Evolutionary conservation across 2,888 invertebrate genomes (phyloP).

Genomic region (Willowsia nigromaculata): DNA sequence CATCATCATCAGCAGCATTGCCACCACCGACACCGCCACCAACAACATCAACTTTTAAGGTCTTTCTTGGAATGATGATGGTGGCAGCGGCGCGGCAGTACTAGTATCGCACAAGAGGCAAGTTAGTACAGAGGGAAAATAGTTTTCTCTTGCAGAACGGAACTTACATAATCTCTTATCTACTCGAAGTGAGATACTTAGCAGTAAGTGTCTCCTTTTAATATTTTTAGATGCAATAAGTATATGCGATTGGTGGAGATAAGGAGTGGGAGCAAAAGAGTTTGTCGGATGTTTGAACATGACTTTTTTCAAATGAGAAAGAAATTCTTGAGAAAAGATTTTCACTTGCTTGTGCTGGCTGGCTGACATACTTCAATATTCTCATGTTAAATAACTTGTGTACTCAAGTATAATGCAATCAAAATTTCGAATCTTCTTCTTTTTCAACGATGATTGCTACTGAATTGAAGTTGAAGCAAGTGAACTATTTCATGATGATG

Average conservation of each 20-base stretch:
- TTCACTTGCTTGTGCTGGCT: slow-evolving; percentile 34
- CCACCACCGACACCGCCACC: neutral
- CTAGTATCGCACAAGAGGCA: neutral
- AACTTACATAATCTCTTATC: slow-evolving; percentile 46
- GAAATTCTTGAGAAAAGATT: slow-evolving; percentile 52
- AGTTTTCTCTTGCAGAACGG: slow-evolving; percentile 39
- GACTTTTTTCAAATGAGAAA: slow-evolving; percentile 47
- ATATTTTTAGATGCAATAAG: slow-evolving; percentile 37
- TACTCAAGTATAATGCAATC: slow-evolving; percentile 63
- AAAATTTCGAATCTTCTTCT: slow-evolving; percentile 48
- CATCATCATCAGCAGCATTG: slow-evolving; percentile 16
- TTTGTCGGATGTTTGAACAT: slow-evolving; percentile 48
- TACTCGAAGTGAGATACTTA: slow-evolving; percentile 17
- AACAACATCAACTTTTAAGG: slow-evolving; percentile 46
- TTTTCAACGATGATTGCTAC: slow-evolving; percentile 24
- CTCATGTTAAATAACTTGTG: slow-evolving; percentile 58
- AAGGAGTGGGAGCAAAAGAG: slow-evolving; percentile 3
- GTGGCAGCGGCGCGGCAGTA: neutral
- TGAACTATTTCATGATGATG: neutral
- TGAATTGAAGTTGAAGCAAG: neutral
- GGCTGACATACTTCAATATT: slow-evolving; percentile 45
- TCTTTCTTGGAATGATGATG: slow-evolving; percentile 30
- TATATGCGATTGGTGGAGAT: slow-evolving; percentile 29
- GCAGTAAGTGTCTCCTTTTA: slow-evolving; percentile 40
- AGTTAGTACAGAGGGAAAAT: slow-evolving; percentile 22